Evolutionary conservation across 2,888 invertebrate species (phyloP), one percentile per base, ranked within the genome.

Genomic region (Odontothrips loti): DNA sequence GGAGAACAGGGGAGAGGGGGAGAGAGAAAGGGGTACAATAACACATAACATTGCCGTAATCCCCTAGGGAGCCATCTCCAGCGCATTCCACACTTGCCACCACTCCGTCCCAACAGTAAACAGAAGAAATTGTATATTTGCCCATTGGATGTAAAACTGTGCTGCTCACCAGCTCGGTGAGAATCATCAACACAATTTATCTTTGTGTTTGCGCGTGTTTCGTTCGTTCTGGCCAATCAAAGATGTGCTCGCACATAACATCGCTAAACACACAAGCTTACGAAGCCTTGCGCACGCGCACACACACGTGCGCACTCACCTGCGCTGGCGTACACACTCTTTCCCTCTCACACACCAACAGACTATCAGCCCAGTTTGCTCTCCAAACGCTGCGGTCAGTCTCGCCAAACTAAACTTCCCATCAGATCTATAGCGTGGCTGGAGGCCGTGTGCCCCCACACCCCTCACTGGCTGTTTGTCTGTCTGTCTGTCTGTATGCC

Each of bases 11-110:
- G 2, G 63, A 63, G 63, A 63, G 63, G n/a, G 63, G n/a, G n/a
- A 63, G 63, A 63, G 63, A 63, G 63, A 63, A n/a, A 63, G 63
- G n/a, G 63, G 12, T 20, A 51, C 51, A 51, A 51, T 51, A 51
- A 51, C 51, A 10, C 51, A 51, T 10, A 51, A 51, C 51, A 51
- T 51, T 51, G 51, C 51, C 9, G 51, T 1, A 20, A 51, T 20
- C 23, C 63, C 23, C 63, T 63, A 11, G n/a, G 63, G 63, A 63
- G n/a, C 63, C 63, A 63, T 63, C 20, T 20, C 63, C 63, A n/a
- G 63, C n/a, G 20, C 10, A 51, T 51, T 51, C 51, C 12, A 20
- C 51, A 51, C 51, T 48, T 20, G 51, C 34, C 51, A 51, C 51
- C 51, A 2, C 51, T 2, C 51, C 51, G 15, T 51, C 51, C 51